Evolutionary conservation across 1,140 invertebrate species (phyloP).

Genomic region (Cephus cinctus): DNA sequence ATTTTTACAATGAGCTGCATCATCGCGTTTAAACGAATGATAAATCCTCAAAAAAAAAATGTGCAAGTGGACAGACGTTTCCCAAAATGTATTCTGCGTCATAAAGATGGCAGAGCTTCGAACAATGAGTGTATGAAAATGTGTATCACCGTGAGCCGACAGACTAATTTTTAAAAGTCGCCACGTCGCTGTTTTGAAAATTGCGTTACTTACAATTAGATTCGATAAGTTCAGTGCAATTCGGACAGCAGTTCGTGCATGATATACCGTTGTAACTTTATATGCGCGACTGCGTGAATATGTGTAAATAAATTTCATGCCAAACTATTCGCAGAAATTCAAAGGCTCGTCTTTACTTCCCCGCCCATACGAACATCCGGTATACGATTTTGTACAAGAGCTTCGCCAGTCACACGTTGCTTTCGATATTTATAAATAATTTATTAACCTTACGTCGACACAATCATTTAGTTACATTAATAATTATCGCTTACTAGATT

Average conservation of each 20-base stretch:
- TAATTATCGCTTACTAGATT: constrained; percentile 26
- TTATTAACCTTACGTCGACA: constrained; percentile 31
- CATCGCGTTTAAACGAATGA: too few relatives aligned
- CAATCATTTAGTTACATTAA: constrained; percentile 26
- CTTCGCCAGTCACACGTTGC: constrained; percentile 21
- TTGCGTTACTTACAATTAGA: background rate
- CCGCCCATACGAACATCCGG: too few relatives aligned
- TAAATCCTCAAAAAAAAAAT: too few relatives aligned
- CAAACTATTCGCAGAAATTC: constrained; percentile 19
- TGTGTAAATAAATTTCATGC: constrained; percentile 32
- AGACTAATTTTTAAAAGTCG: too few relatives aligned
- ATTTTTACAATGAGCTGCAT: too few relatives aligned
- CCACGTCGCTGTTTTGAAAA: too few relatives aligned
- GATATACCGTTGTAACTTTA: constrained; percentile 9
- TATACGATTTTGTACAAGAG: background rate
- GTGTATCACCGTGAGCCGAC: too few relatives aligned
- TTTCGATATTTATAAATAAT: constrained; percentile 34
- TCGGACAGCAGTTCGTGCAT: constrained; percentile 12
- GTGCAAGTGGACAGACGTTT: too few relatives aligned
- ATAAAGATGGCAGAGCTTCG: background rate
- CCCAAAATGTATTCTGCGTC: too few relatives aligned
- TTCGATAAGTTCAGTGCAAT: constrained; percentile 1
- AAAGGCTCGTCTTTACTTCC: constrained; percentile 8
- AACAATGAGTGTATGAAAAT: background rate
- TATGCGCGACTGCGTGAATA: constrained; percentile 18